Evolutionary conservation across 1,140 invertebrate genomes (phyloP), one percentile per base, ranked within the genome.

Genomic region (Nymphalis io): DNA sequence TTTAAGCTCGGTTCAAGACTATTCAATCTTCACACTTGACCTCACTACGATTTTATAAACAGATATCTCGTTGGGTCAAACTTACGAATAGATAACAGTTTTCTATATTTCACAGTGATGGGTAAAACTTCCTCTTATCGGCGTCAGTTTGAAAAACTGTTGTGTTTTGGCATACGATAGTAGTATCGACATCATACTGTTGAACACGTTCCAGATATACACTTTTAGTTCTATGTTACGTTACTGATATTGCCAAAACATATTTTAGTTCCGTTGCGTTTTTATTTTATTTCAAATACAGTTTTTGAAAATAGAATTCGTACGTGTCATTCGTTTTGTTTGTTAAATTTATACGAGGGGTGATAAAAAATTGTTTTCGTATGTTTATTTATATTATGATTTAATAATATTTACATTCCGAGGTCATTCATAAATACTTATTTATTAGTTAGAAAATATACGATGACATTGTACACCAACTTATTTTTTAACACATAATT

Each of bases 111-210:
- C 60, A 69, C 46, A n/a, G 39, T 55, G 57, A 70, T 60, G 57
- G 61, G 60, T 69, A 53, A 57, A 58, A 69, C 48, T 69, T 57
- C 67, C 68, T 23, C 59, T 70, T 74, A 74, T 74, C 73, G 68
- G 73, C 46, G 73, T 74, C 69, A 71, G 63, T 74, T 68, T 74
- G 73, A 74, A 74, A 70, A 70, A 74, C 48, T 67, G 69, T 60
- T 62, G 53, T 74, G 68, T 74, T 71, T 71, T 74, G 73, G 73
- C 68, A 63, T 55, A 70, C 60, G 72, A 74, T 73, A 65, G 62
- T 65, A 42, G 61, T 65, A 71, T 71, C 44, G 23, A 51, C 58
- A 74, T 74, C 63, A 68, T 64, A 68, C 65, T 60, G 63, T 70
- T 70, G 72, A 74, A 70, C 61, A 62, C 57, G 69, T 63, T 66